Evolutionary conservation across 92 coral and sea anemone genomes (phyloP).

Genomic region (Virgularia gustaviana): DNA sequence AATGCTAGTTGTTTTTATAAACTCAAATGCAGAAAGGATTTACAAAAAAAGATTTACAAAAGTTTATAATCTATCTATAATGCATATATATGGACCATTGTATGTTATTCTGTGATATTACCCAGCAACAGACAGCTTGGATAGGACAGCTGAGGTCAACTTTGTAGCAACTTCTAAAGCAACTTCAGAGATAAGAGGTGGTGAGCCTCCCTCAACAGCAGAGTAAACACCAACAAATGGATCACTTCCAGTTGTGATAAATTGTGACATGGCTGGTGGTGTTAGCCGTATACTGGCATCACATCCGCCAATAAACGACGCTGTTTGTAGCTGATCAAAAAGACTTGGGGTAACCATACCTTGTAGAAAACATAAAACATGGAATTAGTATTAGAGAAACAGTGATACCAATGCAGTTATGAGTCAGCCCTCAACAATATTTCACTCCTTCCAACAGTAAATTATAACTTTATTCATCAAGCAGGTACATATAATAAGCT

Average conservation of each 20-base stretch:
- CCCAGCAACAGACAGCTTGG: conserved; percentile 93
- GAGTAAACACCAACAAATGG: conserved; percentile 93
- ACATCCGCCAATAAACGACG: conserved; percentile 86
- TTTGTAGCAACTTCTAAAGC: conserved; percentile 95
- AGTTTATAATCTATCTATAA: too few species aligned
- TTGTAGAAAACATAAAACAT: conserved; percentile 9
- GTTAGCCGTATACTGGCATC: conserved; percentile 72
- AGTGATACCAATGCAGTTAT: too few species aligned
- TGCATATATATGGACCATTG: too few species aligned
- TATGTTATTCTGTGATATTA: conserved; percentile 22
- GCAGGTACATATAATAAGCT: too few species aligned
- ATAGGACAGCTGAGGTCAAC: conserved; percentile 88
- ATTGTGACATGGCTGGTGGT: conserved; percentile 91
- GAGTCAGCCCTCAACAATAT: too few species aligned
- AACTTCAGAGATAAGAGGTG: conserved; percentile 89
- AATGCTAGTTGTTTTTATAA: too few species aligned
- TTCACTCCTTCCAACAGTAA: too few species aligned
- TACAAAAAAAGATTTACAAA: too few species aligned
- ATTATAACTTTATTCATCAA: too few species aligned
- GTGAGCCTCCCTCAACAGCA: conserved; percentile 82
- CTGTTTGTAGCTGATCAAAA: conserved; percentile 92
- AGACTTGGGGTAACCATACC: conserved; percentile 83
- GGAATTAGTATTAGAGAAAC: too few species aligned
- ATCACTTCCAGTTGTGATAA: conserved; percentile 74
- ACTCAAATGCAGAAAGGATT: too few species aligned